A percentile compares a stretch with the other conserved stretches of the same genome.
These are phyloP conservation scores for Tapera naevia DNA, from an alignment of 2,797 vertebrate species.

Conservation along the genomic window DNA sequence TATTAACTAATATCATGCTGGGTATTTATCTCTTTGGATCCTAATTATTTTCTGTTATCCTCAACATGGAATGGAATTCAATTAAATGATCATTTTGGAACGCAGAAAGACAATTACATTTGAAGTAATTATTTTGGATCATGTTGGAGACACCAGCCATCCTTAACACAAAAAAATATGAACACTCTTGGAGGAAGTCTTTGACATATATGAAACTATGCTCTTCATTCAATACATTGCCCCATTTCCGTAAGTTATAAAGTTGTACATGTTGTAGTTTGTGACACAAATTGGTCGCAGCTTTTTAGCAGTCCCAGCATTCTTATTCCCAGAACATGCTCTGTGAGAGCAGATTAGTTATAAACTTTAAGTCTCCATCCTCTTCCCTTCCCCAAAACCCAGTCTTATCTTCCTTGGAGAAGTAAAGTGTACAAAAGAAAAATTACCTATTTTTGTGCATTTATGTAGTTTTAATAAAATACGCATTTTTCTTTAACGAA, in stretches of 20 bases:
- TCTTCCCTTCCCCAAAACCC: constrained; percentile 1
- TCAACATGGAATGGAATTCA: constrained; percentile 71
- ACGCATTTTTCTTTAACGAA: not conserved
- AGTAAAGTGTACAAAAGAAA: not conserved
- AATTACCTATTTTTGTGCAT: not conserved
- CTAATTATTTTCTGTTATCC: constrained; percentile 72
- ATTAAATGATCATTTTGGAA: constrained; percentile 61
- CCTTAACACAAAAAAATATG: constrained; percentile 63
- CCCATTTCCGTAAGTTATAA: constrained; percentile 66
- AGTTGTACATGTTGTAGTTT: constrained; percentile 69
- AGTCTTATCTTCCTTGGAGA: constrained; percentile 13
- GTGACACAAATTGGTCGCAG: constrained; percentile 50
- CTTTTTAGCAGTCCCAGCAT: constrained; percentile 33
- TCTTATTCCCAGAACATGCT: constrained; percentile 8
- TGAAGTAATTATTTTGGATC: constrained; percentile 71
- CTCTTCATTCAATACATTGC: constrained; percentile 63
- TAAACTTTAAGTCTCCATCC: constrained; percentile 18
- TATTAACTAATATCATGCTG: constrained; percentile 74
- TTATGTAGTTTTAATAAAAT: not conserved
- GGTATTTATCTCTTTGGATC: constrained; percentile 74
- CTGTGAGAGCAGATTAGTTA: constrained; percentile 35
- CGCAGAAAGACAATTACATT: constrained; percentile 60
- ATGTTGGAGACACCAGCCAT: constrained; percentile 61
- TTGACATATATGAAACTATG: constrained; percentile 70
- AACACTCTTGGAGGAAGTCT: constrained; percentile 66